phyloP scores from a whole-genome alignment of 2,888 invertebrate genomes.

The Acleris literana region DNA sequence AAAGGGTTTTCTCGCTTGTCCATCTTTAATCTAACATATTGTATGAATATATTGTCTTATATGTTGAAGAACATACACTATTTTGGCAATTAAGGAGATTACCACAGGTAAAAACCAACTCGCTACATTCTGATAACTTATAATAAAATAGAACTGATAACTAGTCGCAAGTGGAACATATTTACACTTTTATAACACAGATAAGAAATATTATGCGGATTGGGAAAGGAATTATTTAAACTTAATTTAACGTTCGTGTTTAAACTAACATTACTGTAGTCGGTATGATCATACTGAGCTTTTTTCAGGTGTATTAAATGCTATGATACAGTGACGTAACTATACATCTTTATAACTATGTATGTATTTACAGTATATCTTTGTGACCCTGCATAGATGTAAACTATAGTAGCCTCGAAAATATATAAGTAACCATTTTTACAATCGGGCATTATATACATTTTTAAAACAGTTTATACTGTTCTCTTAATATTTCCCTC shows the following conservation, averaged over 20 bases:
- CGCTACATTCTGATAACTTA: constrained; percentile 44
- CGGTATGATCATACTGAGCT: constrained; percentile 68
- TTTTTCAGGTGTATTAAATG: constrained; percentile 82
- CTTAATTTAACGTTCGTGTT: constrained; percentile 38
- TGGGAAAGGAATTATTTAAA: constrained; percentile 40
- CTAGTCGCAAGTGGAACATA: constrained; percentile 29
- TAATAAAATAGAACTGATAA: constrained; percentile 28
- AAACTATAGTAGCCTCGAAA: constrained; percentile 69
- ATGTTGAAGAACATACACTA: constrained; percentile 57
- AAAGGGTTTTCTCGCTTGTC: constrained; percentile 30
- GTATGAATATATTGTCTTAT: constrained; percentile 42
- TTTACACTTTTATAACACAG: constrained; percentile 35
- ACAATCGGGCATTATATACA: constrained; percentile 66
- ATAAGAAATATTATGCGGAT: constrained; percentile 53
- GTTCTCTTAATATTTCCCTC: constrained; percentile 47
- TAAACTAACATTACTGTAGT: constrained; percentile 45
- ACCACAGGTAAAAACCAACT: constrained; percentile 73
- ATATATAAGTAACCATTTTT: constrained; percentile 58
- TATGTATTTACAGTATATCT: constrained; percentile 58
- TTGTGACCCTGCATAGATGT: constrained; percentile 74
- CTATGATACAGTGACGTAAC: constrained; percentile 52
- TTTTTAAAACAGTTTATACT: constrained; percentile 51
- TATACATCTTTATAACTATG: constrained; percentile 59
- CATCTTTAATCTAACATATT: constrained; percentile 37
- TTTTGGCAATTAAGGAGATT: constrained; percentile 83